A percentile compares a stretch with the other conserved stretches of the same genome.
Conservation (phyloP, 2,113 vertebrate genomes). For the Nothoprocta perdicaria region DNA sequence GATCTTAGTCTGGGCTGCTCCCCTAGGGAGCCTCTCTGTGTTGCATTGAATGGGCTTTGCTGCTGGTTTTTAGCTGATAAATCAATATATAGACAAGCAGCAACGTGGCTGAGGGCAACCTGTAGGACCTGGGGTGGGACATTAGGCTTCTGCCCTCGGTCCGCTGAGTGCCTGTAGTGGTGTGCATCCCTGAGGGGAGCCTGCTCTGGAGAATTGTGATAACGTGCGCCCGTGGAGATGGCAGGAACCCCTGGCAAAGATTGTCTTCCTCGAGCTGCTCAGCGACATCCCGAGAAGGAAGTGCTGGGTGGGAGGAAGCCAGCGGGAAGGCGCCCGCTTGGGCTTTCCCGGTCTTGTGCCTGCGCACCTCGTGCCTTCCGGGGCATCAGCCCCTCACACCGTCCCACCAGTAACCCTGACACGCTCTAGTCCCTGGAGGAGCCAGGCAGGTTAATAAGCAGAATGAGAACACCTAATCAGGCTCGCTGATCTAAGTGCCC, state of each 20-base stretch:
- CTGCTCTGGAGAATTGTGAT: neutral
- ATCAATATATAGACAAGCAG: neutral
- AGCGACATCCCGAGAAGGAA: neutral
- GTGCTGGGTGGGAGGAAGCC: neutral
- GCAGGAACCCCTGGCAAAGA: slow-evolving; percentile 39
- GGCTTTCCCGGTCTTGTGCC: slow-evolving; percentile 12
- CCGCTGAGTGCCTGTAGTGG: neutral
- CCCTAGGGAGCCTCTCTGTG: neutral
- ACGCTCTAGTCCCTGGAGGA: neutral
- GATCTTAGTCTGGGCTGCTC: neutral
- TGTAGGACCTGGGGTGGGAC: neutral
- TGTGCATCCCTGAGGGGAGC: neutral
- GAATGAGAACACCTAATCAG: neutral
- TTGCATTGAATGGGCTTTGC: neutral
- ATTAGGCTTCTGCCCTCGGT: neutral
- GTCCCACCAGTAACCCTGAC: neutral
- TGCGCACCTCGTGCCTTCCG: slow-evolving; percentile 26
- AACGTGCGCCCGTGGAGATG: slow-evolving; percentile 32
- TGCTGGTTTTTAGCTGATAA: neutral
- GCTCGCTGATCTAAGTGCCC: neutral
- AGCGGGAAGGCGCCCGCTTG: neutral
- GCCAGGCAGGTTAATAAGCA: neutral
- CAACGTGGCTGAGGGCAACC: neutral
- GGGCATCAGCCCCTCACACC: neutral
- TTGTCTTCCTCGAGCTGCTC: slow-evolving; percentile 47